Conservation (phyloP, 2,797 vertebrate species). For the Microctenopoma steveboyesi region DNA sequence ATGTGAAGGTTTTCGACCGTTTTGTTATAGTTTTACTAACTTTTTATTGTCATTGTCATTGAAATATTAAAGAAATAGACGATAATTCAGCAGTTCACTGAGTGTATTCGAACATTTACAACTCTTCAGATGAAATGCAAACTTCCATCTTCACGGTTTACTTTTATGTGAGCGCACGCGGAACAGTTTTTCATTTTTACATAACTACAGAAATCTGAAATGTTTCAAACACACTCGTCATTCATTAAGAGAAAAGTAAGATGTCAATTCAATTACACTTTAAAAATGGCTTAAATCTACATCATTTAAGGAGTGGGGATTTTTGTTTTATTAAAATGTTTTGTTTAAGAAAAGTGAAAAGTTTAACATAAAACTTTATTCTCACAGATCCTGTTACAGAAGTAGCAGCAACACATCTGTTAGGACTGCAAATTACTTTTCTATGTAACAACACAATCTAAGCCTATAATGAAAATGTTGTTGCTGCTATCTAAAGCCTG, state of each 20-base stretch:
- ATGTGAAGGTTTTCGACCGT: neutral
- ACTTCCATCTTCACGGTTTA: neutral
- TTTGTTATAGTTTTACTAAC: neutral
- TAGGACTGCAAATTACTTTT: conserved; percentile 8
- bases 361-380: neutral
- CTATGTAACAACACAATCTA: conserved; percentile 34
- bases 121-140: neutral
- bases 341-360: neutral
- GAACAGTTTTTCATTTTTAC: neutral
- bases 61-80: neutral
- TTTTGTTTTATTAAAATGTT: neutral
- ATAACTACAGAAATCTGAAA: neutral
- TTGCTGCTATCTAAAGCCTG: conserved; percentile 40
- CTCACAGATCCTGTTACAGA: neutral
- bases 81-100: neutral
- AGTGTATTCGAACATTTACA: neutral
- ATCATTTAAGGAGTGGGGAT: no score
- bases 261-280: neutral
- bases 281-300: neutral
- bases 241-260: no score
- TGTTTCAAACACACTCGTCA: no score
- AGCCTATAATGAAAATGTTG: conserved; percentile 31
- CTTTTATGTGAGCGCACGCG: neutral
- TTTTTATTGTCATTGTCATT: neutral
- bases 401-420: neutral